A percentile compares a stretch with the other conserved stretches of the same genome.
These are phyloP conservation scores for Sebastes schlegelii DNA, from an alignment of 2,113 vertebrate species.

Conservation along the genomic window DNA sequence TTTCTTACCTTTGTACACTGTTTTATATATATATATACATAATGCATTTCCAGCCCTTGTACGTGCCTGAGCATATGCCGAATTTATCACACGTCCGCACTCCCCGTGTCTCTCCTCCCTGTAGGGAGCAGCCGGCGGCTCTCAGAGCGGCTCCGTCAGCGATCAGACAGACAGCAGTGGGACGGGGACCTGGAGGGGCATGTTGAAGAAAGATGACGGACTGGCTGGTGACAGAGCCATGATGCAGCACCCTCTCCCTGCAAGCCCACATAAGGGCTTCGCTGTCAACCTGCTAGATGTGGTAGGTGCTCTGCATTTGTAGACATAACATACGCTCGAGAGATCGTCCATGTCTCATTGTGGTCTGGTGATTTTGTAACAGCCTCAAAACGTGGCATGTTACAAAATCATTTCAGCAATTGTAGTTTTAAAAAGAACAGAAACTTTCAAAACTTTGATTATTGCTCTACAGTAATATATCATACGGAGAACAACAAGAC, in stretches of 20 bases:
- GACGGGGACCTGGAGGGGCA: conserved; percentile 94
- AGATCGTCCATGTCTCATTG: background rate
- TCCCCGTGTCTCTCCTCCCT: background rate
- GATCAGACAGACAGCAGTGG: conserved; percentile 84
- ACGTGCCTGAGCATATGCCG: background rate
- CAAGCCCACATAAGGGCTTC: conserved; percentile 91
- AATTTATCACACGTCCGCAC: background rate
- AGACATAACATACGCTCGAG: background rate
- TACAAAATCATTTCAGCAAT: background rate
- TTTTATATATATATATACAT: background rate
- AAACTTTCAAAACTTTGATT: background rate
- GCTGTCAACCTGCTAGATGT: conserved; percentile 97
- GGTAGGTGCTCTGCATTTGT: conserved; percentile 78
- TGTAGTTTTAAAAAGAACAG: background rate
- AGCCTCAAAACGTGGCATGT: background rate
- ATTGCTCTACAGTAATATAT: background rate
- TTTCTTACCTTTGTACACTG: background rate
- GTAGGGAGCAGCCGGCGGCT: conserved; percentile 63
- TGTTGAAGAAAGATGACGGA: conserved; percentile 92
- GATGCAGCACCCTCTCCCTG: conserved; percentile 70
- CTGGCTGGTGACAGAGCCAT: conserved; percentile 83
- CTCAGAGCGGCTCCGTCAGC: conserved; percentile 78
- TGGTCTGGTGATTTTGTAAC: background rate
- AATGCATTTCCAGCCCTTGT: background rate
- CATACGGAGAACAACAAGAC: background rate